These are phyloP conservation scores for Anthonomus grandis DNA, from an alignment of 1,140 invertebrate genomes.

Conservation along the genomic window DNA sequence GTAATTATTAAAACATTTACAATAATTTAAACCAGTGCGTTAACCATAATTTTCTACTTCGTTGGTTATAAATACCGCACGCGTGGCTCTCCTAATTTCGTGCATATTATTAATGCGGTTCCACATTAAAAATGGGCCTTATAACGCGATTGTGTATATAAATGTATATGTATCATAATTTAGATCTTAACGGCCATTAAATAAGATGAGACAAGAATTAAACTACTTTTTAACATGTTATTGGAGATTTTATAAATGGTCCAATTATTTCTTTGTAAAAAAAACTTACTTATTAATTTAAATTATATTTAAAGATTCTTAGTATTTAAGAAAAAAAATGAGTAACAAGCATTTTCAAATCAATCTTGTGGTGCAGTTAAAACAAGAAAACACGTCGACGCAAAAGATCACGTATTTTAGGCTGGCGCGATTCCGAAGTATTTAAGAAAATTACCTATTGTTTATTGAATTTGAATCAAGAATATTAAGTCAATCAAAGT, in stretches of 20 bases:
- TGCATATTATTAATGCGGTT: conserved; percentile 16
- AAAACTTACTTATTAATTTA: neutral
- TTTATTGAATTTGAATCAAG: conserved; percentile 46
- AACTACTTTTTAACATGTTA: neutral
- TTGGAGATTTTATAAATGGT: neutral
- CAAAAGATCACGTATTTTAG: conserved; percentile 39
- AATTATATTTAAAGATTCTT: neutral
- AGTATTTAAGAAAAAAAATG: neutral
- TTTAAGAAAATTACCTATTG: conserved; percentile 45
- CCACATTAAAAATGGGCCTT: no score
- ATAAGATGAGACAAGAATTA: neutral
- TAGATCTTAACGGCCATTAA: neutral
- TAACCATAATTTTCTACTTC: no score
- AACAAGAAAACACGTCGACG: neutral
- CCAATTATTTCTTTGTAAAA: neutral
- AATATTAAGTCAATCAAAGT: conserved; percentile 49
- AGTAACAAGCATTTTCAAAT: neutral
- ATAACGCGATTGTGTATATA: neutral
- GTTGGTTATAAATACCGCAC: neutral
- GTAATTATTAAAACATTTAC: no score
- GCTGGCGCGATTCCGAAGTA: conserved; percentile 30
- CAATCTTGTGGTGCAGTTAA: neutral
- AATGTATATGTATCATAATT: neutral
- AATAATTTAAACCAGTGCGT: no score
- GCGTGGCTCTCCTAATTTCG: neutral